Evolutionary conservation across 2,113 vertebrate genomes (phyloP), one percentile per base, ranked within the genome.

Genomic region (Corydoras maculifer): DNA sequence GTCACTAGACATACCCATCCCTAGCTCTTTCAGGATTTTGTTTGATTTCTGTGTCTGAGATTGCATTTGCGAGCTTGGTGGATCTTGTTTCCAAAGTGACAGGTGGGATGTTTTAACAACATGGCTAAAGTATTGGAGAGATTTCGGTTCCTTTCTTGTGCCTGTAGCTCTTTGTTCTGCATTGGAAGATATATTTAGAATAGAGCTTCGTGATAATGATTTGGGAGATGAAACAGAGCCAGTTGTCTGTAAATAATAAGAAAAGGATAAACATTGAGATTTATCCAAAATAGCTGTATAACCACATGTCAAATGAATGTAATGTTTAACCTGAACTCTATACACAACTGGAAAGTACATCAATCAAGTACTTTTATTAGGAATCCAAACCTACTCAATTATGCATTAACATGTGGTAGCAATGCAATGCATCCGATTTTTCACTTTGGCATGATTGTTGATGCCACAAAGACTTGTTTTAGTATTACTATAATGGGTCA

Each of bases 241-340:
- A 25, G 91, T 94, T 86, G 94, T 82, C 79, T 93, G 78, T 82
- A 94, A 94, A 84, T 81, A 87, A 5, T 94, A 94, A 71, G 94
- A 76, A 32, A 87, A 85, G 82, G 67, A 67, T 32, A 69, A 66
- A 29, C 82, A 79, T 25, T 43, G 35, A 43, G 35, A 5, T 43
- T 43, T 25, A 25, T 25, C 18, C 35, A 43, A 43, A 43, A 4
- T 43, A 43, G 35, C 35, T 43, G 35, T 43, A 43, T 43, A 8
- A 43, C 35, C 35, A 4, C 7, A 43, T 5, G 35, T 43, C 35
- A 43, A 43, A 43, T 5, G 35, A 43, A 43, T 5, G 7, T 43
- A 43, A 5, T 43, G 35, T 43, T 43, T 43, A 43, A 43, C 35
- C 35, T 43, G 35, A 43, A 43, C 7, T 43, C 35, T 43, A 43